A percentile compares a stretch with the other conserved stretches of the same genome.
Conservation (phyloP, 2,888 invertebrate genomes). For the Selenia dentaria region DNA sequence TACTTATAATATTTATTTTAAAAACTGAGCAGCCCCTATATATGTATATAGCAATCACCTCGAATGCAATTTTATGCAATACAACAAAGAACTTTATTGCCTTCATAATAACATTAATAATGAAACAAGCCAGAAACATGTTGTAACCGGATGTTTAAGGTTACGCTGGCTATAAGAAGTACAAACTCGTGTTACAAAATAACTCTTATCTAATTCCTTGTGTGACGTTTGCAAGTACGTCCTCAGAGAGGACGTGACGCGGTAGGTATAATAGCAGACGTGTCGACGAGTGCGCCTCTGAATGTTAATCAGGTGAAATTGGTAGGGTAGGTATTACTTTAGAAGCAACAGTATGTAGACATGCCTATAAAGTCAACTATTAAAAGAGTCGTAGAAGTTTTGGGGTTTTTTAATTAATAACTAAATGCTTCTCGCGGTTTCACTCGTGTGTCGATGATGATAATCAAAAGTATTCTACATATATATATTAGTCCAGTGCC, state of each 20-base stretch:
- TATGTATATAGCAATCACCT: too few relatives aligned
- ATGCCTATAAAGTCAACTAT: too few relatives aligned
- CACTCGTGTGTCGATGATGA: too few relatives aligned
- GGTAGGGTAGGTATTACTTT: conserved; percentile 30
- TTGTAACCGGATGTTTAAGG: conserved; percentile 29
- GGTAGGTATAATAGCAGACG: conserved; percentile 24
- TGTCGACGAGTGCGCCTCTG: conserved; percentile 40
- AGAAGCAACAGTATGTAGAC: conserved; percentile 46
- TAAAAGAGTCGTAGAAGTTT: too few relatives aligned
- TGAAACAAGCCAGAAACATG: conserved; percentile 21
- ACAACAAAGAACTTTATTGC: too few relatives aligned
- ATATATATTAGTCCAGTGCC: too few relatives aligned
- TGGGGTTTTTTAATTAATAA: too few relatives aligned
- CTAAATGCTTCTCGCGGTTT: too few relatives aligned
- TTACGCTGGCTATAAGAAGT: conserved; percentile 7
- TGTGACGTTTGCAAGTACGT: conserved; percentile 49
- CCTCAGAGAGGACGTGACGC: conserved; percentile 30
- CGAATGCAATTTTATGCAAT: background rate
- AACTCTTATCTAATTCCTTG: conserved; percentile 49
- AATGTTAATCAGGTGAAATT: conserved; percentile 75
- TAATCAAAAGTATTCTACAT: too few relatives aligned
- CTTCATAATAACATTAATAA: conserved; percentile 10
- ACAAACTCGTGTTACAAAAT: conserved; percentile 20
- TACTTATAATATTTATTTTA: too few relatives aligned
- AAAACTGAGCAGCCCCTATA: too few relatives aligned